Base-by-base conservation (phyloP, 2,113 vertebrate genomes). In the Ia io region DNA sequence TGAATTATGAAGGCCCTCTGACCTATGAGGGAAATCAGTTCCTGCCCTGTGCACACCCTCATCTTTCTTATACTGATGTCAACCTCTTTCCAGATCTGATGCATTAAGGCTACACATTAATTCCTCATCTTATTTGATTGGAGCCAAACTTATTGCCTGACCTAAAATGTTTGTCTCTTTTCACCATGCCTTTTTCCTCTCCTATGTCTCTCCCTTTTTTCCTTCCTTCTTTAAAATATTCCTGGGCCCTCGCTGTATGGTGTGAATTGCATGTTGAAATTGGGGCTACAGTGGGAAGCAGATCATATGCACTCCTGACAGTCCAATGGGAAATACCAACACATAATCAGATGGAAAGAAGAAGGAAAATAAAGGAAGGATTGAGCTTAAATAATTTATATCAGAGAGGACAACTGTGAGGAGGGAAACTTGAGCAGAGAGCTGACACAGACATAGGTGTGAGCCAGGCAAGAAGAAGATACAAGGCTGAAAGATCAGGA, bases 301-400 rank as follows among this genome's bases (percentile, higher is more conserved):
- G 40, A 22, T 5, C 1, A 8, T 5, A 5, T 1, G 2, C 5
- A 51, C 44, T 86, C 23, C 67, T 56, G 44, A 56, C 1, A 4
- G 13, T 9, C 20, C n/a, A 0, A 20, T 16, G 17, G 23, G 32
- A 23, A 9, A 42, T 6, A 42, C 30, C 44, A 69, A 22, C 11
- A 56, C 0, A 0, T 10, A 2, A 14, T 23, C 6, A 20, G 4
- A 0, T 69, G 51, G 37, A 32, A 9, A 37, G 53, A 30, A 25
- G 5, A 82, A 28, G 22, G 61, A n/a, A 53, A 67, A 51, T 0
- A 16, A 53, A 40, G 65, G 71, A 71, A 44, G 14, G 3, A 2
- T 23, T 17, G 42, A 1, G 5, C 14, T 37, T 17, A 35, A 22
- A 1, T 18, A 9, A 70, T 53, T 37, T 9, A 25, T 8, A 2